Evolutionary conservation across 2,888 invertebrate species (phyloP), one percentile per base, ranked within the genome.

Genomic region (Argyresthia goedartella): DNA sequence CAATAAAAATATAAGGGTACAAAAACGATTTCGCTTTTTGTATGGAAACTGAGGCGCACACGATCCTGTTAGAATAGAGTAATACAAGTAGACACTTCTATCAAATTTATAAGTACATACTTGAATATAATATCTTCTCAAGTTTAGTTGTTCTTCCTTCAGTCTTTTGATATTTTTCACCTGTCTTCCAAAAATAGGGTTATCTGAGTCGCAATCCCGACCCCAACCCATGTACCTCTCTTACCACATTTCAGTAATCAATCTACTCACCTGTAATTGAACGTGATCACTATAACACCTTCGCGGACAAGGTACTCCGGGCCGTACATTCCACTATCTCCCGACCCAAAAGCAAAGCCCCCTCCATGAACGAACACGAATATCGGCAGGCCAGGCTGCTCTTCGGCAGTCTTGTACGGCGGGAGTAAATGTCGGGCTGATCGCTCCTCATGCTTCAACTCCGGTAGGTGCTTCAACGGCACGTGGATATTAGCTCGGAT

Each of bases 311-410:
- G 63, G 53, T 76, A 75, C 56, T 84, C 81, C 1, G 85, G 81
- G 0, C 85, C 86, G 53, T 84, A 64, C 1, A 81, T 53, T 55
- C 81, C 82, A 0, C 74, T 50, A 55, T 80, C 75, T 0, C 84
- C 82, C 1, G 85, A 82, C 14, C 85, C 86, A 56, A 71, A 77
- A 1, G 71, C 73, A 61, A 82, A 86, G 4, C 77, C 86, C 15
- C 86, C 86, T 3, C 86, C 86, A 59, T 86, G 86, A 9, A 86
- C 65, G 55, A 76, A 80, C 43, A 86, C 84, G 14, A 86, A 55
- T 39, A 86, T 72, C 8, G 86, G 84, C 1, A 81, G 61, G 1
- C 66, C 65, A 6, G 56, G 33, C 9, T 11, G 11, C 0, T 53
- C 56, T 4, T 53, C 49, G 14, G 57, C 61, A 11, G 62, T 54